Percentiles rank a stretch among this genome's conserved stretches.
phyloP scores from a whole-genome alignment of 2,797 vertebrate genomes.

The Coendou prehensilis region DNA sequence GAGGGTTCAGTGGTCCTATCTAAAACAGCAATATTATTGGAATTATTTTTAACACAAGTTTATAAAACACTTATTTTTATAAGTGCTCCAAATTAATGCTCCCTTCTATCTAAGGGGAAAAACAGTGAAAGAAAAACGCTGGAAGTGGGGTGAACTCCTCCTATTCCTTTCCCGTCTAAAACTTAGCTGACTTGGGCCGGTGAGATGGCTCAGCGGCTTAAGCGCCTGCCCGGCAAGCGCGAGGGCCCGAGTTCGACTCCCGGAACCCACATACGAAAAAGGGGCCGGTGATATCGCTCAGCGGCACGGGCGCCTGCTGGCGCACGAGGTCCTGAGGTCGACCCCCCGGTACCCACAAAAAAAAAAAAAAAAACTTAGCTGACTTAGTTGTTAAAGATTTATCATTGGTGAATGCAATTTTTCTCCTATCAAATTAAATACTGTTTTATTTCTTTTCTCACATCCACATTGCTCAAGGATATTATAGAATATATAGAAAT shows the following conservation, averaged over 20 bases:
- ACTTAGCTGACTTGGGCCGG: neutral
- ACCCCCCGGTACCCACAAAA: no score
- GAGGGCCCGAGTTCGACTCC: no score
- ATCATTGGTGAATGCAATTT: neutral
- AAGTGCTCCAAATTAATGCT: conserved; percentile 13
- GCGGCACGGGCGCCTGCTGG: no score
- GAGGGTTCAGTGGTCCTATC: neutral
- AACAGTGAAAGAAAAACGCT: neutral
- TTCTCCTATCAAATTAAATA: neutral
- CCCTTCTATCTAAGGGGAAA: neutral
- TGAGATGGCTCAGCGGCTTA: no score
- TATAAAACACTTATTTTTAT: conserved; percentile 22
- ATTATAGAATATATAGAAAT: conserved; percentile 12
- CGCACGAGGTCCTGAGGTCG: no score
- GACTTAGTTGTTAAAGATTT: neutral
- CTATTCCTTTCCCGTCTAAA: neutral
- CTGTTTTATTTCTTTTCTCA: conserved; percentile 8
- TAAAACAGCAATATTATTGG: conserved; percentile 8
- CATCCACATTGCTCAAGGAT: neutral
- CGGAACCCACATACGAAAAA: no score
- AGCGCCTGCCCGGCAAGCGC: no score
- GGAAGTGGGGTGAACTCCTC: neutral
- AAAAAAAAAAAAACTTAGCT: conserved; percentile 12
- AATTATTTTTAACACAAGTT: conserved; percentile 26
- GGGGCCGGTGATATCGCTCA: no score